Conservation (phyloP, 2,113 vertebrate genomes). For the Bos indicus region DNA sequence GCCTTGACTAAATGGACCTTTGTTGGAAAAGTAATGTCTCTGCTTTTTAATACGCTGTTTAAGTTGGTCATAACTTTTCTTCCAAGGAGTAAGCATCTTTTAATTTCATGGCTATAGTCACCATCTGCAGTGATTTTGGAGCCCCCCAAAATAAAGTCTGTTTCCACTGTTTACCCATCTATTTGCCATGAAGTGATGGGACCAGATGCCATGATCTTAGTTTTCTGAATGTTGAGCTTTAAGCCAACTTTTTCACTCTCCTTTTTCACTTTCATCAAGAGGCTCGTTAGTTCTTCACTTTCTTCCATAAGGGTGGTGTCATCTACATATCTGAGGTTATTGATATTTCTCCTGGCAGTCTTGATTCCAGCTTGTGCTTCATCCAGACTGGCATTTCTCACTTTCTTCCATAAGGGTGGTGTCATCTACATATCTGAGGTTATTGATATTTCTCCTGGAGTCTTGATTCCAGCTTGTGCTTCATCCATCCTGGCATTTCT, state of each 20-base stretch:
- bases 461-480: neutral
- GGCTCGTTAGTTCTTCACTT: neutral
- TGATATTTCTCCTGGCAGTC: neutral
- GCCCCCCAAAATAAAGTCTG: accelerated
- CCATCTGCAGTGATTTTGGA: neutral
- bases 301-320: neutral
- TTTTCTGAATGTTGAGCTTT: neutral
- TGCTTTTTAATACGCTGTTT: neutral
- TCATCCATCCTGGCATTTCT: neutral
- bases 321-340: neutral
- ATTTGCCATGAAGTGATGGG: neutral
- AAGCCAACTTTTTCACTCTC: neutral
- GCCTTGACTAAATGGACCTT: neutral
- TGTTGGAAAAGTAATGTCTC: neutral
- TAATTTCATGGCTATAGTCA: neutral
- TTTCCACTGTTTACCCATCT: neutral
- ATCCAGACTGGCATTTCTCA: neutral
- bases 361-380: neutral
- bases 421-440: neutral
- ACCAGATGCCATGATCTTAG: neutral
- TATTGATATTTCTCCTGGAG: neutral
- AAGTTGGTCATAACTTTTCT: neutral
- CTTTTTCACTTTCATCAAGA: neutral
- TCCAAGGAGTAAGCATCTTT: neutral
- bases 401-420: neutral